Evolutionary conservation across 1,140 invertebrate species (phyloP).

Genomic region (Achatina immaculata): DNA sequence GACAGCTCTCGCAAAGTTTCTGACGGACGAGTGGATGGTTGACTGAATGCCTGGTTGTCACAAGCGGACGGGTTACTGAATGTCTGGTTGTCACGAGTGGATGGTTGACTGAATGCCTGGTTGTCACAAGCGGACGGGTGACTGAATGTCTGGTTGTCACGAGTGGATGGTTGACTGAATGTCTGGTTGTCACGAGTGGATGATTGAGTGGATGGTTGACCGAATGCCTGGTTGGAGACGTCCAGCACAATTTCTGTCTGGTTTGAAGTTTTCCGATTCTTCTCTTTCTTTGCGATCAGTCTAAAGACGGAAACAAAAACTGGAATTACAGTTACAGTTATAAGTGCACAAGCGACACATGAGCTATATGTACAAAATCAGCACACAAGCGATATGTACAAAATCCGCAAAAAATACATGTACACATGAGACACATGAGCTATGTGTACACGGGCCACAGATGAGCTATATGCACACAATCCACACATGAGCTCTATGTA

Average conservation of each 20-base stretch:
- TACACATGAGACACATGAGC: too few relatives aligned
- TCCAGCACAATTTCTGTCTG: neutral
- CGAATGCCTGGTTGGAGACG: neutral
- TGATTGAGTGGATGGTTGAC: neutral
- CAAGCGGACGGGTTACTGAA: neutral
- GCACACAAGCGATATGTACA: too few relatives aligned
- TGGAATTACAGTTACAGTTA: too few relatives aligned
- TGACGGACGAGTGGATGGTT: neutral
- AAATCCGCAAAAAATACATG: too few relatives aligned
- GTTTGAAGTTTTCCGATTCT: neutral
- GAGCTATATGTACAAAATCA: too few relatives aligned
- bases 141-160: neutral
- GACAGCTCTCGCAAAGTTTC: neutral
- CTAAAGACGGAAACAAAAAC: neutral
- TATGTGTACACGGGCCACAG: too few relatives aligned
- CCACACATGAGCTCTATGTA: too few relatives aligned
- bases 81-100: neutral
- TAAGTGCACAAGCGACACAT: too few relatives aligned
- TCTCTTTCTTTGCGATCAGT: neutral
- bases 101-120: neutral
- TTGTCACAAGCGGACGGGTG: neutral
- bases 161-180: neutral
- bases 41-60: neutral
- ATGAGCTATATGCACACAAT: too few relatives aligned
- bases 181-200: neutral